Percentiles rank a stretch among this genome's conserved stretches.
Evolutionary conservation across 2,797 vertebrate genomes (phyloP).

Genomic region (Macrochelys suwanniensis): DNA sequence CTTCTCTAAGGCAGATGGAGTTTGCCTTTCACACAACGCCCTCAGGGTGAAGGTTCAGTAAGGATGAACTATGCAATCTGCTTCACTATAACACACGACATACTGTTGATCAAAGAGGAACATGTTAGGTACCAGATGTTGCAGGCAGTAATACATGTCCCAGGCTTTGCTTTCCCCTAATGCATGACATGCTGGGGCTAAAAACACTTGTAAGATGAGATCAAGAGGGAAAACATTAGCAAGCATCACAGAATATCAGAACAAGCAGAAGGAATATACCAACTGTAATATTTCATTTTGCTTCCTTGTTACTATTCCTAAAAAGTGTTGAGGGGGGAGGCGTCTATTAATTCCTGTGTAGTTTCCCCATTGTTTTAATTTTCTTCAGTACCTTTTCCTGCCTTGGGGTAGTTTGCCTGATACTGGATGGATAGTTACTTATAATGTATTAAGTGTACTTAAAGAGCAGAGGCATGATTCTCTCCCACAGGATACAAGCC

Average conservation of each 20-base stretch:
- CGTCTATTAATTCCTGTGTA: neutral
- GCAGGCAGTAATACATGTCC: slow-evolving; percentile 43
- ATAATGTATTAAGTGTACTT: slow-evolving; percentile 58
- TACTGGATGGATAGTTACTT: slow-evolving; percentile 47
- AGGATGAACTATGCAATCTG: slow-evolving; percentile 69
- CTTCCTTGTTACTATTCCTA: slow-evolving; percentile 44
- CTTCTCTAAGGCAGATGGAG: slow-evolving; percentile 62
- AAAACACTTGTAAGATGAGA: slow-evolving; percentile 43
- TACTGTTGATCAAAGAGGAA: slow-evolving; percentile 65
- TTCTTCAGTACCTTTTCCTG: slow-evolving; percentile 46
- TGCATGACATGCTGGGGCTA: slow-evolving; percentile 4
- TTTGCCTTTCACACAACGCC: slow-evolving; percentile 53
- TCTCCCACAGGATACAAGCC: neutral
- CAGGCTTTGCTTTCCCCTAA: slow-evolving; percentile 44
- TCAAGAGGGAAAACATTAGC: slow-evolving; percentile 32
- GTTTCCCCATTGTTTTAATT: slow-evolving; percentile 48
- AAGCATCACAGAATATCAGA: neutral
- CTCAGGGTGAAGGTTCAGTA: slow-evolving; percentile 64
- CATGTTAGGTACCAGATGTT: slow-evolving; percentile 52
- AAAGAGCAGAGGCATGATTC: slow-evolving; percentile 16
- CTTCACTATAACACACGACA: slow-evolving; percentile 45
- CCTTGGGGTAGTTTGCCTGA: slow-evolving; percentile 49
- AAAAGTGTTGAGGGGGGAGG: neutral
- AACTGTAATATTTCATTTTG: neutral
- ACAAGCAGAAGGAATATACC: neutral